Percentiles rank a stretch among this genome's conserved stretches.
Conservation (phyloP, 2,888 invertebrate genomes). For the Morinoia aosen region DNA sequence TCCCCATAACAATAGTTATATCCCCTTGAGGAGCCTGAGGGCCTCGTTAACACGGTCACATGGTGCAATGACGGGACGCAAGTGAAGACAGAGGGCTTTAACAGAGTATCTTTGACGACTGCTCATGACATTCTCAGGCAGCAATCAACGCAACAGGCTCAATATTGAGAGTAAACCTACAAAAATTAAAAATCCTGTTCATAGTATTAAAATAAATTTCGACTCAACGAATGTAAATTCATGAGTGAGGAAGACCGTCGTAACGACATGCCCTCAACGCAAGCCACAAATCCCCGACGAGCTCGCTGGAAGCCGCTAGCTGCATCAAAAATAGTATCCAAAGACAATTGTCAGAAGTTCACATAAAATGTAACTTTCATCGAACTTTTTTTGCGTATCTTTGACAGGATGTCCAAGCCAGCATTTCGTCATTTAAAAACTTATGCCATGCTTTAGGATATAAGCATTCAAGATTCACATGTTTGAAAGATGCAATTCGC, state of each 20-base stretch:
- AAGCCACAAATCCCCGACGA: not conserved
- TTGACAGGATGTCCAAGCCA: not conserved
- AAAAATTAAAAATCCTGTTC: not conserved
- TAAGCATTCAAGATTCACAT: not conserved
- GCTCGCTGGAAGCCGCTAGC: not conserved
- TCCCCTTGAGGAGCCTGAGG: too few relatives aligned
- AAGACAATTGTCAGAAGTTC: not conserved
- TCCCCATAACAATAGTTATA: too few relatives aligned
- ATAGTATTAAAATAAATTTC: not conserved
- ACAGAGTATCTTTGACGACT: not conserved
- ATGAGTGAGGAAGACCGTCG: not conserved
- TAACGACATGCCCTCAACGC: not conserved
- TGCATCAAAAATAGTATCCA: not conserved
- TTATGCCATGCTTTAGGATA: not conserved
- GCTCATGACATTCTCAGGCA: not conserved
- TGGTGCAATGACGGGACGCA: too few relatives aligned
- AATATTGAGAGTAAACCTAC: not conserved
- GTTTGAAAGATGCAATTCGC: too few relatives aligned
- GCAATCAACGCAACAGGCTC: too few relatives aligned
- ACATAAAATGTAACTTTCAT: not conserved
- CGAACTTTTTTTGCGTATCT: too few relatives aligned
- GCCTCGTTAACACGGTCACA: too few relatives aligned
- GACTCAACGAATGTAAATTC: not conserved
- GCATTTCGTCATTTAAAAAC: not conserved
- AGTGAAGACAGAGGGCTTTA: not conserved